Percentiles rank a stretch among this genome's conserved stretches.
Evolutionary conservation across 2,888 invertebrate species (phyloP).

Genomic region (Exocentrus adspersus): DNA sequence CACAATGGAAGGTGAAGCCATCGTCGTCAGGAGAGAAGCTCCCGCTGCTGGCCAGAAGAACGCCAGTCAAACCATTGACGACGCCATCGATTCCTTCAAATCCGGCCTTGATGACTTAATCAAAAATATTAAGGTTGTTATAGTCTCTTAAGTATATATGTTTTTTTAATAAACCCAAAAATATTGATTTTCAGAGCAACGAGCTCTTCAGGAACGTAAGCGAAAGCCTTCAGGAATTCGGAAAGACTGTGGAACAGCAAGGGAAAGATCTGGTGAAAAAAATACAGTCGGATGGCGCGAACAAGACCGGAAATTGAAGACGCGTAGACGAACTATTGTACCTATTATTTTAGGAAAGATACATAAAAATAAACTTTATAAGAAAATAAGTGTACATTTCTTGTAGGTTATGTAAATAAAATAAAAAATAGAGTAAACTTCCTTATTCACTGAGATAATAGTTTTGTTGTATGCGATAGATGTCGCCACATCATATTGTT

Average conservation of each 20-base stretch:
- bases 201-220: constrained; percentile 48
- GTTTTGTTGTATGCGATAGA: too few relatives aligned
- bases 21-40: constrained; percentile 35
- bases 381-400: background rate
- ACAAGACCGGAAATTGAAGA: background rate
- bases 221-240: constrained; percentile 42
- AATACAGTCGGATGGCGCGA: constrained; percentile 33
- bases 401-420: background rate
- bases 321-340: background rate
- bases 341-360: background rate
- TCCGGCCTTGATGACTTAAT: constrained; percentile 47
- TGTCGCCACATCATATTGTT: too few relatives aligned
- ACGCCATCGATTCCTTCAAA: constrained; percentile 48
- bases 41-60: constrained; percentile 33
- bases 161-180: background rate
- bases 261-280: constrained; percentile 47
- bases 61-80: constrained; percentile 46
- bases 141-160: background rate
- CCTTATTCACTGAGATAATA: too few relatives aligned
- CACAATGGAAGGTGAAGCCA: constrained; percentile 27
- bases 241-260: constrained; percentile 46
- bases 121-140: constrained; percentile 50
- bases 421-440: too few relatives aligned
- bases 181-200: constrained; percentile 45
- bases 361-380: background rate